Conservation (phyloP, 2,113 vertebrate genomes). For the Urocitellus parryii region DNA sequence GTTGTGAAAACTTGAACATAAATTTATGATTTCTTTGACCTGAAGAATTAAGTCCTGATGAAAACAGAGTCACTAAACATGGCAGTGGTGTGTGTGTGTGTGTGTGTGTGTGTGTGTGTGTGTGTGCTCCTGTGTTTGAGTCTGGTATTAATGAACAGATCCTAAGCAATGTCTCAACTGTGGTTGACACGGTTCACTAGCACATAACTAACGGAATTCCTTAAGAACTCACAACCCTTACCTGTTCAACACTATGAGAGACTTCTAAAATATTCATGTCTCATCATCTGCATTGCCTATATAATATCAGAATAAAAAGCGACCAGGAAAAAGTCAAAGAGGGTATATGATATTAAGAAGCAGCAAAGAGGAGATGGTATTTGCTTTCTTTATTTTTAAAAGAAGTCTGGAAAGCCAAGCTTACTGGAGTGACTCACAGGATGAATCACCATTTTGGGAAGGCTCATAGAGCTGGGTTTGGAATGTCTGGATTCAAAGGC, state of each 20-base stretch:
- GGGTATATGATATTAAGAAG: conserved; percentile 64
- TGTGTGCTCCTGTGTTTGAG: not conserved
- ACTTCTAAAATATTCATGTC: conserved; percentile 53
- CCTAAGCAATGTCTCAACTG: not conserved
- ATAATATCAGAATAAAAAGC: conserved; percentile 19
- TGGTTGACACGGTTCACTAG: not conserved
- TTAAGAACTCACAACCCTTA: not conserved
- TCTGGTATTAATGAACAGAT: not conserved
- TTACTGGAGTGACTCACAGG: conserved; percentile 69
- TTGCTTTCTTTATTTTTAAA: conserved; percentile 71
- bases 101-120: not conserved
- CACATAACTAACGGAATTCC: not conserved
- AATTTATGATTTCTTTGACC: not conserved
- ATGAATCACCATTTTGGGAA: conserved; percentile 64
- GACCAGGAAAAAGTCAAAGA: conserved; percentile 47
- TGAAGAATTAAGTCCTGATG: not conserved
- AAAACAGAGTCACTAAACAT: not conserved
- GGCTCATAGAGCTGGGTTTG: not conserved
- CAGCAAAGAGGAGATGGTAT: conserved; percentile 63
- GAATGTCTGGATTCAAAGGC: not conserved
- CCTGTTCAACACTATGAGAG: not conserved
- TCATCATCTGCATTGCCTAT: conserved; percentile 33
- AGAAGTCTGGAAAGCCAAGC: conserved; percentile 68
- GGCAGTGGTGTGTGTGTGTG: not conserved
- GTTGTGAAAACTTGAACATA: not conserved